These are phyloP conservation scores for Eupsittula cactorum DNA, from an alignment of 2,113 vertebrate genomes.

Conservation along the genomic window DNA sequence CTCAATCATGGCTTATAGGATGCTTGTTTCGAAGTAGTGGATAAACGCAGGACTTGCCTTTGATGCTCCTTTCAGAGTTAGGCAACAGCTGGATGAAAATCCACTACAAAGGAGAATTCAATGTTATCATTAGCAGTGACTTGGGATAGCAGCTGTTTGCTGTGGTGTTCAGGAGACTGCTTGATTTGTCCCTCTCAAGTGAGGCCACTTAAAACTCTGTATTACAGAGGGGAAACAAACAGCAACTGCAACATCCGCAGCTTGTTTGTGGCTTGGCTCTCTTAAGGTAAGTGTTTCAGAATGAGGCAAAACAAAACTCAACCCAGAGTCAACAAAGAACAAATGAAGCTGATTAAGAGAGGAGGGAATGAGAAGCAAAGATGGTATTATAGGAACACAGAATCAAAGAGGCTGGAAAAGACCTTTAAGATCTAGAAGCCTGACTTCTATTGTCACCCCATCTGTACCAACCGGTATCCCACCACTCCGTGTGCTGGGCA, in stretches of 20 bases:
- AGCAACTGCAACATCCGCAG: not conserved
- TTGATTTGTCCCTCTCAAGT: constrained; percentile 37
- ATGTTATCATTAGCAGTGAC: not conserved
- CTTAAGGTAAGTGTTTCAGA: constrained; percentile 4
- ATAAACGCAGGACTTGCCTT: not conserved
- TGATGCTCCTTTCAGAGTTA: not conserved
- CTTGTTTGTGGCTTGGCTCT: not conserved
- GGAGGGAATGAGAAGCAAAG: not conserved
- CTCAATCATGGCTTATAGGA: not conserved
- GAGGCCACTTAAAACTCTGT: constrained; percentile 36
- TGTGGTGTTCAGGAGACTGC: constrained; percentile 10
- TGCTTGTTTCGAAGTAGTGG: not conserved
- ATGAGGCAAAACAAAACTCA: constrained; percentile 9
- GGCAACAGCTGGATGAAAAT: constrained; percentile 54
- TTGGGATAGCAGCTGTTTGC: constrained; percentile 57
- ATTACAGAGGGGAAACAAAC: not conserved
- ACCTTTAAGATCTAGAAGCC: not conserved
- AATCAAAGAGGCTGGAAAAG: not conserved
- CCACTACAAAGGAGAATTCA: constrained; percentile 15
- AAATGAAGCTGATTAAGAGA: not conserved
- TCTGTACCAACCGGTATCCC: not conserved
- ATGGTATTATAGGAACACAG: not conserved
- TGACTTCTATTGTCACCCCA: not conserved
- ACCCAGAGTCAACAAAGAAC: not conserved
- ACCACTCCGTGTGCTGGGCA: too few species aligned